These are phyloP conservation scores for Cyphomyrmex costatus DNA, from an alignment of 1,140 invertebrate species.

Conservation along the genomic window DNA sequence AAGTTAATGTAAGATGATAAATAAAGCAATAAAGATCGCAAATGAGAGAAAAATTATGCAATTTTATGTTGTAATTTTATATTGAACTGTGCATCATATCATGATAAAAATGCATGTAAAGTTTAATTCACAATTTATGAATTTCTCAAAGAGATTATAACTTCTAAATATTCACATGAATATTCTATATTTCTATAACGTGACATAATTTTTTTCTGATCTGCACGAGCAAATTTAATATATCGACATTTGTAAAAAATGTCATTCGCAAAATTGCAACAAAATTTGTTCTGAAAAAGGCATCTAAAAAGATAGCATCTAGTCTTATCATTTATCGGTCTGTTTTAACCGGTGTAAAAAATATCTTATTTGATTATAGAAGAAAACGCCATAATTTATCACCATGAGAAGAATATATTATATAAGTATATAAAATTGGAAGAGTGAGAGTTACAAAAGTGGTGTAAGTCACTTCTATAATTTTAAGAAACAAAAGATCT, in stretches of 20 bases:
- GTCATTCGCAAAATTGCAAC: constrained; percentile 17
- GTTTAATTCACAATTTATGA: neutral
- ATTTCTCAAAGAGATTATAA: constrained; percentile 17
- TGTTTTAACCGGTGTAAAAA: constrained; percentile 21
- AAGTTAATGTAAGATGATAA: neutral
- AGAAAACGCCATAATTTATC: constrained; percentile 3
- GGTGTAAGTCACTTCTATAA: no score
- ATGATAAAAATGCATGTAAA: neutral
- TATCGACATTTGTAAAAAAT: constrained; percentile 13
- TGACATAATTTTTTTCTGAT: neutral
- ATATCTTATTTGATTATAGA: constrained; percentile 27
- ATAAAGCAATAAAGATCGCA: neutral
- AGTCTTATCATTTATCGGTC: constrained; percentile 24
- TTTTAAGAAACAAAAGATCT: no score
- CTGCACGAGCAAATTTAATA: neutral
- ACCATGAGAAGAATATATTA: neutral
- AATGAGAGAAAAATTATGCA: constrained; percentile 7
- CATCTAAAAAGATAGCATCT: constrained; percentile 46
- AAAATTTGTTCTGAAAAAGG: constrained; percentile 30
- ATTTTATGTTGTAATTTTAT: neutral
- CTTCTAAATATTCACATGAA: neutral
- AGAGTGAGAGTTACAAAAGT: no score
- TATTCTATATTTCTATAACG: neutral
- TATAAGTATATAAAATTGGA: no score
- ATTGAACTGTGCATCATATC: neutral